Base-by-base conservation (phyloP, 2,888 invertebrate species). In the Drosophila parthenogenetica region DNA sequence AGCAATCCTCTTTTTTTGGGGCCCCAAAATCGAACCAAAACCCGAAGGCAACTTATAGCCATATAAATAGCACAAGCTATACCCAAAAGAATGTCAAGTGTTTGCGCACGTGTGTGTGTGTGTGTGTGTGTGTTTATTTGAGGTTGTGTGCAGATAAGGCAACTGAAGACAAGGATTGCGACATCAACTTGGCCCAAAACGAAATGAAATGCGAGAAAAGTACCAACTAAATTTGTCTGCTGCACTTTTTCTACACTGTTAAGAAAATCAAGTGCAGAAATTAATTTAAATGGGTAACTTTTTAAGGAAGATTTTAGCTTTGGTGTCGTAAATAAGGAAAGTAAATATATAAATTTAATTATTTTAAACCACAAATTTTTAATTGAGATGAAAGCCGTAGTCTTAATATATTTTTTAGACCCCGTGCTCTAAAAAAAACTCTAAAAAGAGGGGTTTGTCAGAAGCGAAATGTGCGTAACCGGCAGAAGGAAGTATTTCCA, bases 81-180 rank as follows among this genome's bases (percentile, higher is more conserved):
- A 54, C 58, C 40, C 73, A 40, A 43, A 74, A 59, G 61, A 74
- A 70, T 64, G 70, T 68, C 62, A 73, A 70, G 73, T 67, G 59
- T 59, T 32, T 32, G 39, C 35, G 10, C 39, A 19, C 32, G 25
- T 29, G 17, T 29, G 42, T 53, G 19, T 46, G 25, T 29, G 42
- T 53, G 19, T 35, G 46, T 60, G 48, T 64, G 51, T 25, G 49
- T 35, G 13, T 45, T 17, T 51, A 39, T 25, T 19, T 16, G 45
- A 42, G 45, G 37, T 5, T 48, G 57, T 39, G 25, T 48, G 46
- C 14, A 29, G 46, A 29, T 37, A 19, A 45, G 58, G 35, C 22
- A 22, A 22, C 3, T 22, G 46, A 16, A 17, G 46, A 37, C 45
- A 39, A 45, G 58, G 29, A 40, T 39, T 58, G 58, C 48, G 43